Percentiles rank a stretch among this genome's conserved stretches.
phyloP scores from a whole-genome alignment of 92 coral and sea anemone species.

The Porites lobata region DNA sequence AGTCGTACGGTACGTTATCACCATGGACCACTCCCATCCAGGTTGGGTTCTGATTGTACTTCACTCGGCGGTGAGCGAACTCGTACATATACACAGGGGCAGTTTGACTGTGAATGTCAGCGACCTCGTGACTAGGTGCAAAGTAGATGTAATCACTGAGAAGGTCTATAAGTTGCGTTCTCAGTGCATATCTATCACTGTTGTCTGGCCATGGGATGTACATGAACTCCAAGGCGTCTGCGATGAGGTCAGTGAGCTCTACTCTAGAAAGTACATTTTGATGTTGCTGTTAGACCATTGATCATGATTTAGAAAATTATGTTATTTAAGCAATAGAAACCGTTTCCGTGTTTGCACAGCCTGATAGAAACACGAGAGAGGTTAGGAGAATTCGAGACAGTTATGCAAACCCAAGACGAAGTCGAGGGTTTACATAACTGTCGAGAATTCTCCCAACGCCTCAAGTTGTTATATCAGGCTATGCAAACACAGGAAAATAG shows the following conservation, averaged over 20 bases:
- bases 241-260: constrained; percentile 20
- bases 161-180: constrained; percentile 33
- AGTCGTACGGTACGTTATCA: not conserved
- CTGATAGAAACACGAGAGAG: no score
- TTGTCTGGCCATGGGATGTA: constrained; percentile 54
- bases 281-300: not conserved
- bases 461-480: no score
- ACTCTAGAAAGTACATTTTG: not conserved
- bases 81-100: constrained; percentile 59
- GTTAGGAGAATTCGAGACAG: no score
- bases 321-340: no score
- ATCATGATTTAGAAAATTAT: no score
- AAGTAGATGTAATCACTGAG: constrained; percentile 49
- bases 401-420: no score
- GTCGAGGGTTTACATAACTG: no score
- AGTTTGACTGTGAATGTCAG: constrained; percentile 32
- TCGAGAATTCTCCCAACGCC: no score
- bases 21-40: constrained; percentile 43
- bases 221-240: constrained; percentile 54
- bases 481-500: no score
- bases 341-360: no score
- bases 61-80: constrained; percentile 43
- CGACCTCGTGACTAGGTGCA: constrained; percentile 60
- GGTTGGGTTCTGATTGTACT: constrained; percentile 2
- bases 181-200: constrained; percentile 24